Percentiles rank a stretch among this genome's conserved stretches.
Evolutionary conservation across 2,888 invertebrate species (phyloP).

Genomic region (Epirrita christyi): DNA sequence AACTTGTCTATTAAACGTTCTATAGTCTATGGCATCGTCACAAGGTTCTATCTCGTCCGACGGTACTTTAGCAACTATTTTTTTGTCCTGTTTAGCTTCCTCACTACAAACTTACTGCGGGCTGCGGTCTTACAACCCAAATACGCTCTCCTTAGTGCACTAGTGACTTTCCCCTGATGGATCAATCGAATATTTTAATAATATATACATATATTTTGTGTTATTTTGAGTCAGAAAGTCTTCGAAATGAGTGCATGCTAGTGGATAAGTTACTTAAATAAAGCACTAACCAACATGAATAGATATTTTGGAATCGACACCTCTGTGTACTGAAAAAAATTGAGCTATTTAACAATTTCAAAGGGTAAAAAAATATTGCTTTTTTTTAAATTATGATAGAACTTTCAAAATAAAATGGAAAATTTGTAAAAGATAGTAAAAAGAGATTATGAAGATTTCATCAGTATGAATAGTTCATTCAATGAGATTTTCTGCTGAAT

Average conservation of each 20-base stretch:
- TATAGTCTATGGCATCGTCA: conserved; percentile 42
- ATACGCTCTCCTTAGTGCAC: conserved; percentile 81
- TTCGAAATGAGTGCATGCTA: conserved; percentile 20
- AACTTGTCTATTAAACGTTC: conserved; percentile 38
- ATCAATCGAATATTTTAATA: conserved; percentile 42
- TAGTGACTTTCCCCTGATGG: conserved; percentile 82
- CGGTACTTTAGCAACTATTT: conserved; percentile 48
- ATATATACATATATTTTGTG: conserved; percentile 1
- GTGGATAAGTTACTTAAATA: conserved; percentile 9
- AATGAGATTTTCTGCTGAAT: conserved; percentile 23
- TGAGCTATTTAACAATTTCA: conserved; percentile 27
- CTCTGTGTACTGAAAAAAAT: conserved; percentile 31
- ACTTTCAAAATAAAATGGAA: background rate
- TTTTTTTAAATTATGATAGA: conserved; percentile 6
- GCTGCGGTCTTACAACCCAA: conserved; percentile 84
- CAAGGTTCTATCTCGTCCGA: conserved; percentile 26
- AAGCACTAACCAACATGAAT: conserved; percentile 22
- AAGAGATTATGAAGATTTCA: conserved; percentile 4
- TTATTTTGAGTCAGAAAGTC: background rate
- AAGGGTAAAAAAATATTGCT: background rate
- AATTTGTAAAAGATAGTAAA: conserved; percentile 6
- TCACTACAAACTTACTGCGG: conserved; percentile 83
- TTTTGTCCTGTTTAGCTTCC: conserved; percentile 31
- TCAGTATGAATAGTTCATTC: conserved; percentile 24
- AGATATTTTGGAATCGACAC: conserved; percentile 24